Base-by-base conservation (phyloP, 2,113 vertebrate species). In the Alces alces region DNA sequence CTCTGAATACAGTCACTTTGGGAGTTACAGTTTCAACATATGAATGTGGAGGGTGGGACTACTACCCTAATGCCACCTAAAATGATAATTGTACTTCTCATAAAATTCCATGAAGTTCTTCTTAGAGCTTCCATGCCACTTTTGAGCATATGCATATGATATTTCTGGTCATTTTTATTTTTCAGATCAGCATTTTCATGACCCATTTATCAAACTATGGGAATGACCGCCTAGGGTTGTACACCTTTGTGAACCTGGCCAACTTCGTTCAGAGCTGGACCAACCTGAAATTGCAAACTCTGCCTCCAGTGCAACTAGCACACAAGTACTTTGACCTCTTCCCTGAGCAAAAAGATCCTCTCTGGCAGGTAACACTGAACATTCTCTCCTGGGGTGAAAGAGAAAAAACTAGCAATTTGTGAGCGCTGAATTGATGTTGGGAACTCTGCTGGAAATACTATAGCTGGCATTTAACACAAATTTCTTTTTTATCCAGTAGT, bases 151-250 rank as follows among this genome's bases (percentile, higher is more conserved):
- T 4, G 7, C 23, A 27, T 89, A 55, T 85, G 50, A 76, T 28
- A 55, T 57, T 95, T 97, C 89, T 50, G 58, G 14, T 58, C 45
- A 57, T 82, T 92, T 96, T 86, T 85, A 80, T 89, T 78, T 98
- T 98, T 66, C 98, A 99, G 99, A 99, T 99, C 98, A 99, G 99
- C 98, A 99, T 99, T 98, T 99, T 99, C 98, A 99, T 99, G 99
- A 99, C 99, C 50, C 99, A 99, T 97, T 98, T 99, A 89, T 99
- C 99, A 55, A 99, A 99, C 98, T 99, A 99, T 0, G 99, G 99
- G 27, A 99, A 99, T 0, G 99, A 99, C 96, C 99, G 99, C n/a
- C 99, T 99, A 83, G 99, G 99, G 7, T 98, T 99, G 1, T 99
- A 99, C 98, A 99, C 99, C 2, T 99, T 99, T 73, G 99, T 99